Evolutionary conservation across 1,140 invertebrate species (phyloP), one percentile per base, ranked within the genome.

Genomic region (Nymphalis io): DNA sequence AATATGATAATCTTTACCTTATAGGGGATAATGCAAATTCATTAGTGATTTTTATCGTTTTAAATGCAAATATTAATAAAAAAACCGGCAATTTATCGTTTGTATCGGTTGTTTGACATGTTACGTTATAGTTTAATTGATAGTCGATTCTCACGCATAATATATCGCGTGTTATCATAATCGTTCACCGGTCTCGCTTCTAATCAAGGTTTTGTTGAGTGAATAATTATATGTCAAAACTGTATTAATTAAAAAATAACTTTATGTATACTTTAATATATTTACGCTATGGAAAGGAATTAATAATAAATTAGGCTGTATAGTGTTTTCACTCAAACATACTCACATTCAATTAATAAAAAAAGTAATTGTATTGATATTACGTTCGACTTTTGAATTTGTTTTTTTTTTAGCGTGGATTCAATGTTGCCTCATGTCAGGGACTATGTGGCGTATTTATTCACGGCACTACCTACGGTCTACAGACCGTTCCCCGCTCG

Each of bases 61-160:
- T 18, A 13, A 20, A 51, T 51, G 48, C 20, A 51, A 51, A 51
- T 51, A 48, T 18, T 44, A 44, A 44, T 15, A 44, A 20, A 46
- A 46, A 21, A 51, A 51, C 48, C 48, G 48, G 16, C 21, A 20
- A 51, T 20, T 20, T 51, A 51, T 51, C 48, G 16, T 51, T 6
- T 20, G 18, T 51, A 51, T 51, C 20, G 0, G 20, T 20, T 20
- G 21, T 51, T 51, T 51, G 48, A 51, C 48, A 21, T 11, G 48
- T 46, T 46, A 51, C 18, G 18, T 51, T 51, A 21, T 21, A 51
- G 42, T 46, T 46, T 51, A 12, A 51, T 51, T 51, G 48, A 51
- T 51, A 51, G 48, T 18, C 16, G 6, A 1, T 21, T 51, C 16
- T 51, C 48, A 51, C 48, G 48, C 13, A n/a, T 51, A 11, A 51